These are phyloP conservation scores for Drosophila lutescens DNA, from an alignment of 2,888 invertebrate genomes.

Conservation along the genomic window DNA sequence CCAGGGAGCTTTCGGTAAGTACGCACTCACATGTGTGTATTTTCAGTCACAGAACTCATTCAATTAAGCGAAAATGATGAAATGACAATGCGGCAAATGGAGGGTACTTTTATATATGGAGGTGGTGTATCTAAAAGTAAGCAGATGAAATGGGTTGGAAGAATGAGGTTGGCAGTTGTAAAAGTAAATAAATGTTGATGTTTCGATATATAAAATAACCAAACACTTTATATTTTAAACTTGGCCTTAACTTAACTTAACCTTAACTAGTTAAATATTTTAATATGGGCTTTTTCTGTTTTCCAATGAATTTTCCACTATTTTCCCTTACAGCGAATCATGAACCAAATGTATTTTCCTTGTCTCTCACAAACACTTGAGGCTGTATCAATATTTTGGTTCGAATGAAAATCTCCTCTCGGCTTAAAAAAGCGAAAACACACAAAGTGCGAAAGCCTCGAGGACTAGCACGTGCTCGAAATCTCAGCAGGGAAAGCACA, in stretches of 20 bases:
- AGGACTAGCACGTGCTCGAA: constrained; percentile 68
- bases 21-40: constrained; percentile 62
- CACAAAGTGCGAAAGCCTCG: constrained; percentile 60
- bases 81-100: constrained; percentile 54
- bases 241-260: too few species aligned
- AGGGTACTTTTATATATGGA: background rate
- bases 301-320: too few species aligned
- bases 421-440: constrained; percentile 29
- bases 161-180: background rate
- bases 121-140: background rate
- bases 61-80: constrained; percentile 67
- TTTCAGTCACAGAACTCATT: constrained; percentile 67
- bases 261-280: too few species aligned
- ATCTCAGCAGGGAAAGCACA: constrained; percentile 60
- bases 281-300: too few species aligned
- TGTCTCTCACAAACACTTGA: constrained; percentile 28
- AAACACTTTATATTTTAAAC: too few species aligned
- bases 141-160: constrained; percentile 8
- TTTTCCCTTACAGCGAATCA: background rate
- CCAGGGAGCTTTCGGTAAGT: constrained; percentile 22
- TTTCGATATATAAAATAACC: background rate
- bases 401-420: constrained; percentile 28
- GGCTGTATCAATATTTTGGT: constrained; percentile 64
- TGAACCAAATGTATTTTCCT: constrained; percentile 8
- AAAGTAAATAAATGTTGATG: background rate